Conservation (phyloP, 2,113 vertebrate species). For the Clinocottus analis region DNA sequence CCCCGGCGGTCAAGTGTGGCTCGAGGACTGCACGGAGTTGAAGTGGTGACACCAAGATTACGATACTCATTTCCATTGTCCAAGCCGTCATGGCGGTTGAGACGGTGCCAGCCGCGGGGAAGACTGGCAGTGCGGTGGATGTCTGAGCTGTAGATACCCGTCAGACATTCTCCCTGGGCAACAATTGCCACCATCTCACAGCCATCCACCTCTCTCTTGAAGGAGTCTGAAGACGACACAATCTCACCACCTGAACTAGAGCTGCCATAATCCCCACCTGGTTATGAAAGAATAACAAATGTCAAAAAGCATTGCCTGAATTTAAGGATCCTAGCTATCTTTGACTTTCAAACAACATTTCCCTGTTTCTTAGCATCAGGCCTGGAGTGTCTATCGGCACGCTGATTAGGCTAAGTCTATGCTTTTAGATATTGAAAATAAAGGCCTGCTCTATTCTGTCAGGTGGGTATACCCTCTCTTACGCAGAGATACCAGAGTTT, state of each 20-base stretch:
- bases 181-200: conserved; percentile 86
- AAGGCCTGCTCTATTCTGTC: neutral
- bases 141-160: conserved; percentile 79
- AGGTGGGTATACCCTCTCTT: neutral
- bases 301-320: neutral
- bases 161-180: conserved; percentile 72
- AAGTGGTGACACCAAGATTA: conserved; percentile 70
- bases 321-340: neutral
- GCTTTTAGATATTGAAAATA: neutral
- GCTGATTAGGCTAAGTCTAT: neutral
- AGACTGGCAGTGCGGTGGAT: conserved; percentile 87
- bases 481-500: neutral
- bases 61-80: conserved; percentile 81
- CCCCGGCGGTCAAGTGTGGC: conserved; percentile 88
- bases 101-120: conserved; percentile 84
- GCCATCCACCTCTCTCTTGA: conserved; percentile 89
- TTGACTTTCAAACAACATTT: neutral
- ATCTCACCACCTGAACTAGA: conserved; percentile 83
- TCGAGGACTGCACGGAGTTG: conserved; percentile 86
- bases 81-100: conserved; percentile 84
- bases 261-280: conserved; percentile 79
- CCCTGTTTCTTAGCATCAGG: conserved; percentile 17
- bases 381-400: neutral
- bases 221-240: conserved; percentile 84
- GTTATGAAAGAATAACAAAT: neutral